Evolutionary conservation across 2,888 invertebrate genomes (phyloP), one percentile per base, ranked within the genome.

Genomic region (Nycteola revayana): DNA sequence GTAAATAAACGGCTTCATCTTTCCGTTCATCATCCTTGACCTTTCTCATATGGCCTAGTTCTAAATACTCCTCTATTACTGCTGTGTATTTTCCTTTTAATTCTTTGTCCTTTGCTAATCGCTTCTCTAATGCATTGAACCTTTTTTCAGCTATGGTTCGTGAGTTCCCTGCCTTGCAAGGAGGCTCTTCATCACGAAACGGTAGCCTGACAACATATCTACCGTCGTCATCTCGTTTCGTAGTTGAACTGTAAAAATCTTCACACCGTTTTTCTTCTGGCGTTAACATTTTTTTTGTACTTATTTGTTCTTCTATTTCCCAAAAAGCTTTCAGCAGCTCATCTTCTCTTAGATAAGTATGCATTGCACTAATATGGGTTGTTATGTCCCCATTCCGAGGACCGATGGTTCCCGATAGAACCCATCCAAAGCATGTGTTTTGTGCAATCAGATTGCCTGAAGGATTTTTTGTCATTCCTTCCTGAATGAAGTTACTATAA

Each of bases 371-470:
- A 25, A n/a, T 3, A 14, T 7, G 9, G 7, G 4, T 9, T 9
- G 4, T 25, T 9, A 14, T 7, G n/a, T 7, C 17, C 9, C 9
- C 4, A 25, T 10, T 23, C 2, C 21, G 17, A 25, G 23, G 14
- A 9, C 42, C 49, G n/a, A n/a, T n/a, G n/a, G n/a, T n/a, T n/a
- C n/a, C n/a, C 1, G 49, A 54, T 7, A 52, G 10, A n/a, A 57
- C 42, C 54, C 51, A 57, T 2, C 53, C 54, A 7, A 57, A 29
- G 1, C 17, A 3, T 0, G 56, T 48, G 9, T 29, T 32, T 33
- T 57, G 49, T 1, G 51, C 50, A 2, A 41, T 29, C 1, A 37
- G 32, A 9, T 25, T 28, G 1, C 42, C 43, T 1, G 7, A n/a
- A n/a, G 40, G 30, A 6, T 24, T 23, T 17, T 31, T 52, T 0